Evolutionary conservation across 2,797 vertebrate genomes (phyloP), one percentile per base, ranked within the genome.

Genomic region (Ctenosaura bakeri): DNA sequence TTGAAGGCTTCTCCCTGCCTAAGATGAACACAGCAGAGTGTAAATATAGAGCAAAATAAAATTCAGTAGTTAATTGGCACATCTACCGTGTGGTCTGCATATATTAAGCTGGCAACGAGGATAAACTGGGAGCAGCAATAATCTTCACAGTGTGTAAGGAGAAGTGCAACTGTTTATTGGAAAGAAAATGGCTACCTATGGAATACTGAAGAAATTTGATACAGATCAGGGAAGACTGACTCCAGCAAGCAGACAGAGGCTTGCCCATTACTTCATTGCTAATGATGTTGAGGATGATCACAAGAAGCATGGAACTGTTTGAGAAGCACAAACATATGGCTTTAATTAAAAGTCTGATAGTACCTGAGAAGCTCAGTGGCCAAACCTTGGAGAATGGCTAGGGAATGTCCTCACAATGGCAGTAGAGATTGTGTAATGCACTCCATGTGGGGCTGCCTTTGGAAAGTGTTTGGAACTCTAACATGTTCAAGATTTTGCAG

Each of bases 321-420:
- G 18, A 69, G 35, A 12, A 83, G 80, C 35, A 42, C 54, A 87
- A 76, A 73, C 16, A 14, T 74, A 90, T 50, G 56, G 77, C 35
- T 88, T 90, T 90, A 76, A 87, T 83, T 87, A 77, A 29, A 59
- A 26, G 50, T 59, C 50, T 80, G 85, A 56, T 52, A 35, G 56
- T 54, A 32, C 32, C 9, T 32, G 24, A 83, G 16, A 52, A 74
- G 38, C 3, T 20, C 7, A 18, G 26, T 86, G 54, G 24, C 71
- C 74, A 83, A 64, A 50, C 78, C 52, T 69, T 86, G 42, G 38
- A n/a, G 59, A 85, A 54, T n/a, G 62, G 29, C 3, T 38, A 64
- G 66, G 24, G 56, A 38, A 62, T 86, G 54, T 35, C n/a, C n/a
- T 12, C 52, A 2, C 22, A 46, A 32, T 71, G 74, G 13, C 26